A percentile compares a stretch with the other conserved stretches of the same genome.
These are phyloP conservation scores for Lichenostomus cassidix DNA, from an alignment of 2,113 vertebrate species.

Conservation along the genomic window DNA sequence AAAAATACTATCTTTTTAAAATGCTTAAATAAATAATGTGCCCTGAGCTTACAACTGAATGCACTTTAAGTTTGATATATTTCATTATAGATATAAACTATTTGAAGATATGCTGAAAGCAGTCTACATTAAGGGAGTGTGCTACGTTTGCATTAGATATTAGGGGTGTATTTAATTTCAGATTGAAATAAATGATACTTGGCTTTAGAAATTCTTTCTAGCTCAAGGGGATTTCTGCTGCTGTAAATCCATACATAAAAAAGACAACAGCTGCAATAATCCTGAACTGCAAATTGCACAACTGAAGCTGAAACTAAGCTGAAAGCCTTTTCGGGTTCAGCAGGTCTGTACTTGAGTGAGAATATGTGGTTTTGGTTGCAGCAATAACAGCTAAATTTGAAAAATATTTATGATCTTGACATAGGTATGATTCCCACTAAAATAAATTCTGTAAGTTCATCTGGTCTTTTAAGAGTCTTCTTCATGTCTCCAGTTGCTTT, in stretches of 20 bases:
- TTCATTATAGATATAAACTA: not conserved
- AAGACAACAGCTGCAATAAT: not conserved
- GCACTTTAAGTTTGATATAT: not conserved
- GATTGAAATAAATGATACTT: not conserved
- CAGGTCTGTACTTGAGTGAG: not conserved
- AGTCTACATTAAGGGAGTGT: not conserved
- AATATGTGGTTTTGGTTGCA: not conserved
- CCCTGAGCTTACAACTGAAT: not conserved
- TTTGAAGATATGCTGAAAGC: not conserved
- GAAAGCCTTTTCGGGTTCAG: not conserved
- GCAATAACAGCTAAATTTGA: not conserved
- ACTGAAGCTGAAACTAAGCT: conserved; percentile 22
- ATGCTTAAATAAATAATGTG: not conserved
- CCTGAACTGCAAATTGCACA: conserved; percentile 20
- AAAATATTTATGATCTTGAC: not conserved
- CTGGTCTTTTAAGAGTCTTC: not conserved
- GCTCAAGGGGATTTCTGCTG: not conserved
- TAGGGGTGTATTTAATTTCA: not conserved
- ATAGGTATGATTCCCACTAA: not conserved
- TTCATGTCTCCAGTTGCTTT: not conserved
- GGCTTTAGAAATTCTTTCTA: conserved; percentile 12
- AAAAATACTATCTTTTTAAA: not conserved
- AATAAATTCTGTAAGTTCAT: not conserved
- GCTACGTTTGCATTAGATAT: not conserved
- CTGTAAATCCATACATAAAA: not conserved